Evolutionary conservation across 2,888 invertebrate genomes (phyloP).

Genomic region (Zelleria hepariella): DNA sequence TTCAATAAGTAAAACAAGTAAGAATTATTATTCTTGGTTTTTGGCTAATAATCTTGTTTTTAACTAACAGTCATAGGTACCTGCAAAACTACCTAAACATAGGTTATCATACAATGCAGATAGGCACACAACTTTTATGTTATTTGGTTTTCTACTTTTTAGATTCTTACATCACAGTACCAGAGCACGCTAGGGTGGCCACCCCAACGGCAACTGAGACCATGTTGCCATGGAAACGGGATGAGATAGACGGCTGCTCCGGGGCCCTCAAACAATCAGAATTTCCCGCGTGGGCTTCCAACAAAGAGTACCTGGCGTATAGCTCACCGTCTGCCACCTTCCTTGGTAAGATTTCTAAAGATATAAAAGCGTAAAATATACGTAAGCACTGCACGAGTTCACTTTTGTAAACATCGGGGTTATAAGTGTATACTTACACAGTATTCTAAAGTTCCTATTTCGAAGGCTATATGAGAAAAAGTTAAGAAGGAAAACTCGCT

Average conservation of each 20-base stretch:
- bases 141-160: constrained; percentile 4
- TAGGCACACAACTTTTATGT: not conserved
- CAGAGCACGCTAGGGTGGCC: constrained; percentile 81
- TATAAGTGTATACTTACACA: no score
- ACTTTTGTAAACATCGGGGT: no score
- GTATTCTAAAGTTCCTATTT: no score
- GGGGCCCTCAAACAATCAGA: constrained; percentile 85
- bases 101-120: not conserved
- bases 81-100: no score
- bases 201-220: constrained; percentile 92
- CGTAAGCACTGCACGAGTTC: no score
- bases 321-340: constrained; percentile 93
- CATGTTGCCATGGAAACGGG: constrained; percentile 93
- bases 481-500: no score
- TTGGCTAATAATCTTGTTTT: no score
- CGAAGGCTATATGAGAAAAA: no score
- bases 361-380: not conserved
- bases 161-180: constrained; percentile 64
- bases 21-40: no score
- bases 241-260: constrained; percentile 78
- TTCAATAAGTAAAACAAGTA: no score
- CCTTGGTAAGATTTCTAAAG: constrained; percentile 75
- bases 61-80: no score
- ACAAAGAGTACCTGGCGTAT: constrained; percentile 93
- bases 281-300: constrained; percentile 96